These are phyloP conservation scores for Polypedilum vanderplanki DNA, from an alignment of 1,140 invertebrate species.

Conservation along the genomic window DNA sequence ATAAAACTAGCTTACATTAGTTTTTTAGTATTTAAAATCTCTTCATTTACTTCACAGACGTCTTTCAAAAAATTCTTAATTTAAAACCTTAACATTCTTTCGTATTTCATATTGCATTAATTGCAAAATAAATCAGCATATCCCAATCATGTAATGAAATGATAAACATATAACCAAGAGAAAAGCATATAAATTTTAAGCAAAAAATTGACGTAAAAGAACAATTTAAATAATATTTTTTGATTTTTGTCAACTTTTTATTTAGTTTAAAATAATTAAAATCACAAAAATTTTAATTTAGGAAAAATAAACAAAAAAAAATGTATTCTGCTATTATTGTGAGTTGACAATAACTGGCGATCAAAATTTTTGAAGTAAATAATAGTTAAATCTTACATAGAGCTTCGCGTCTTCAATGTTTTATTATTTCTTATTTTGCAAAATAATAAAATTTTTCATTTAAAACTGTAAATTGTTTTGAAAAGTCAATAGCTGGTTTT, in stretches of 20 bases:
- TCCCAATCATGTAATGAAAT: background rate
- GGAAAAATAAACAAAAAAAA: background rate
- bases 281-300: too few species aligned
- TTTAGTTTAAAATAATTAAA: too few species aligned
- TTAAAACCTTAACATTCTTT: too few species aligned
- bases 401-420: background rate
- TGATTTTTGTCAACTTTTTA: background rate
- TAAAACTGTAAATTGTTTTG: conserved; percentile 6
- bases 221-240: background rate
- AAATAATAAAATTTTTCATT: background rate
- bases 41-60: too few species aligned
- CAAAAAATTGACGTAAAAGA: background rate
- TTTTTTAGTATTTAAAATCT: too few species aligned
- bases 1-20: background rate
- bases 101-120: too few species aligned
- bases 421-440: background rate
- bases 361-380: background rate
- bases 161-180: background rate
- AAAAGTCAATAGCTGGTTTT: conserved; percentile 24
- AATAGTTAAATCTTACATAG: background rate
- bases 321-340: conserved; percentile 25
- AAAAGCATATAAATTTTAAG: background rate
- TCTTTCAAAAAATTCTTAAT: too few species aligned
- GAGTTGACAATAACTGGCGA: conserved; percentile 3
- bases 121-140: conserved; percentile 6